Percentiles rank a stretch among this genome's conserved stretches.
Conservation (phyloP, 1,140 invertebrate species). For the Nasonia giraulti region DNA sequence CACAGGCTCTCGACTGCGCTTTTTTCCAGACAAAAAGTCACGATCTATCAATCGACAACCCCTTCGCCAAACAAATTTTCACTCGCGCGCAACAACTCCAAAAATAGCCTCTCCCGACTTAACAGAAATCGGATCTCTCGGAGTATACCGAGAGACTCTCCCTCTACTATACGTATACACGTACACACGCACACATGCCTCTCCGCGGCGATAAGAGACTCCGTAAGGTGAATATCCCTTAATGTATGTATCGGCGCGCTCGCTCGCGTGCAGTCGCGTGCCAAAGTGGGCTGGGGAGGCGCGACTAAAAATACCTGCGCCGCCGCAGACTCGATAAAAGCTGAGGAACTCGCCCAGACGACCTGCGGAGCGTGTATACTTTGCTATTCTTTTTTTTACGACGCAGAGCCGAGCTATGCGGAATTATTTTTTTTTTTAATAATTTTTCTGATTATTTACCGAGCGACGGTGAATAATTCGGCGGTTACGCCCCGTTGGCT, state of each 20-base stretch:
- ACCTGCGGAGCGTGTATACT: background rate
- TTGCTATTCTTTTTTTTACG: background rate
- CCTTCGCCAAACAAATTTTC: background rate
- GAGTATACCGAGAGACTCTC: background rate
- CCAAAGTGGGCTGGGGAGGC: background rate
- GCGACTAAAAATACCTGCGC: constrained; percentile 26
- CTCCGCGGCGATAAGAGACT: constrained; percentile 26
- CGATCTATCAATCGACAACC: no score
- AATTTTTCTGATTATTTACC: background rate
- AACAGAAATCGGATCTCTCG: background rate
- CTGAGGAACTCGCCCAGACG: background rate
- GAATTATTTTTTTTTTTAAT: no score
- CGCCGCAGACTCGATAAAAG: constrained; percentile 34
- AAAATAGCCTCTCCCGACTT: background rate
- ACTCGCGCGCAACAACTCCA: background rate
- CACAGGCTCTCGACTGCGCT: no score
- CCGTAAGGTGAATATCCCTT: constrained; percentile 39
- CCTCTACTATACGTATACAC: background rate
- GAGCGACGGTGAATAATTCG: background rate
- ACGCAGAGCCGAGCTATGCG: no score
- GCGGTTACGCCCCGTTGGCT: background rate
- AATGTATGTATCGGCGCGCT: constrained; percentile 13
- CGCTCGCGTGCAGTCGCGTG: constrained; percentile 27
- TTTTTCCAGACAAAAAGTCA: no score
- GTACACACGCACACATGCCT: background rate